Percentiles rank a stretch among this genome's conserved stretches.
Conservation (phyloP, 2,888 invertebrate genomes). For the Stictocephala bisonia region DNA sequence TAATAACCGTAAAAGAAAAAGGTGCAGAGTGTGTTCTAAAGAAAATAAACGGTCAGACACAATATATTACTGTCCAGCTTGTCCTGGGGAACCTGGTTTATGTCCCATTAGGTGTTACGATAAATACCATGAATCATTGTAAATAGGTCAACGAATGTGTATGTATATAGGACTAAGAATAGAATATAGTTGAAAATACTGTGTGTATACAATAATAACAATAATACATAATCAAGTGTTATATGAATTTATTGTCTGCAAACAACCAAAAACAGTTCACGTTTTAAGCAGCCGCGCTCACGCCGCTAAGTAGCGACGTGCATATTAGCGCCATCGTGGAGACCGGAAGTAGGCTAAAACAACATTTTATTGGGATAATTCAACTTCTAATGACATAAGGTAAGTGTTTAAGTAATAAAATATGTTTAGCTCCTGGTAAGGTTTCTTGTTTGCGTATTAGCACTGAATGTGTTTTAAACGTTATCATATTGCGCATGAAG, state of each 20-base stretch:
- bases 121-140: too few relatives aligned
- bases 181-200: neutral
- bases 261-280: neutral
- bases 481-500: too few relatives aligned
- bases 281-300: neutral
- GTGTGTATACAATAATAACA: neutral
- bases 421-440: neutral
- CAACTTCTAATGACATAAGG: neutral
- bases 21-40: neutral
- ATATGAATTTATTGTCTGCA: neutral
- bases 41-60: too few relatives aligned
- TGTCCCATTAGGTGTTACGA: too few relatives aligned
- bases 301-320: neutral
- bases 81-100: too few relatives aligned
- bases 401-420: neutral
- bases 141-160: too few relatives aligned
- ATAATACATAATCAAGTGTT: neutral
- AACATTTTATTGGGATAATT: neutral
- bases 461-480: neutral
- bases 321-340: neutral
- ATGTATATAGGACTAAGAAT: neutral
- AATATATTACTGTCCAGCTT: too few relatives aligned
- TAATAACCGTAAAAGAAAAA: neutral
- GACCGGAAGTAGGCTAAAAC: neutral
- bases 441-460: neutral